Conservation (phyloP, 1,140 invertebrate species). For the Doryteuthis pealeii region DNA sequence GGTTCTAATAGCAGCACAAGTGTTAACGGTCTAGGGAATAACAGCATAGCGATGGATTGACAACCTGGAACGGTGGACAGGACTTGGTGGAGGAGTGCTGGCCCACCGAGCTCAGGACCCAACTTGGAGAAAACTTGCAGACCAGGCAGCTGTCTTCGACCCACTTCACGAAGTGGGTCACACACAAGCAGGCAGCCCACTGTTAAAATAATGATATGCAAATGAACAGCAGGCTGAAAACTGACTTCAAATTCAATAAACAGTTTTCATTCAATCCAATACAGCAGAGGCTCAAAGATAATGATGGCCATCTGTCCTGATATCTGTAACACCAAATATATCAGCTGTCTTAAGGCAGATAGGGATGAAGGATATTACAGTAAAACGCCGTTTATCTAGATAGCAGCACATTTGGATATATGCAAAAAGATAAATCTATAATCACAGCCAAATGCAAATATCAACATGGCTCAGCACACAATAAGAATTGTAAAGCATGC, state of each 20-base stretch:
- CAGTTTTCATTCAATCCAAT: constrained; percentile 5
- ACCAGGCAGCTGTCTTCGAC: constrained; percentile 8
- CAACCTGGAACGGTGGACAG: constrained; percentile 8
- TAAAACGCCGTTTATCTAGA: too few species aligned
- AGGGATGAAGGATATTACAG: too few species aligned
- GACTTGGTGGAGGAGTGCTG: constrained; percentile 5
- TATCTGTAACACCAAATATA: too few species aligned
- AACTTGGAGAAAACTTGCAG: constrained; percentile 11
- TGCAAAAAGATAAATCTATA: too few species aligned
- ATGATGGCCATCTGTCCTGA: too few species aligned
- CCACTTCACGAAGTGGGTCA: constrained; percentile 8
- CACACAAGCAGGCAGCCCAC: constrained; percentile 3
- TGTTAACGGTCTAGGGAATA: constrained; percentile 8
- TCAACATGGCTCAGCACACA: too few species aligned
- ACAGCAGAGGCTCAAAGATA: neutral
- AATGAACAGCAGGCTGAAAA: constrained; percentile 6
- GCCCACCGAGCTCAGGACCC: constrained; percentile 4
- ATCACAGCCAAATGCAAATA: too few species aligned
- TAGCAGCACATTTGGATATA: too few species aligned
- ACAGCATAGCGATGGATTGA: constrained; percentile 9
- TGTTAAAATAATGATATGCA: constrained; percentile 10
- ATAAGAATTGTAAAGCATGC: too few species aligned
- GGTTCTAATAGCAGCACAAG: constrained; percentile 7
- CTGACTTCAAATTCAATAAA: constrained; percentile 5
- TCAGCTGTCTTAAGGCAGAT: too few species aligned